Evolutionary conservation across 2,888 invertebrate genomes (phyloP), one percentile per base, ranked within the genome.

Genomic region (Polyploca ridens): DNA sequence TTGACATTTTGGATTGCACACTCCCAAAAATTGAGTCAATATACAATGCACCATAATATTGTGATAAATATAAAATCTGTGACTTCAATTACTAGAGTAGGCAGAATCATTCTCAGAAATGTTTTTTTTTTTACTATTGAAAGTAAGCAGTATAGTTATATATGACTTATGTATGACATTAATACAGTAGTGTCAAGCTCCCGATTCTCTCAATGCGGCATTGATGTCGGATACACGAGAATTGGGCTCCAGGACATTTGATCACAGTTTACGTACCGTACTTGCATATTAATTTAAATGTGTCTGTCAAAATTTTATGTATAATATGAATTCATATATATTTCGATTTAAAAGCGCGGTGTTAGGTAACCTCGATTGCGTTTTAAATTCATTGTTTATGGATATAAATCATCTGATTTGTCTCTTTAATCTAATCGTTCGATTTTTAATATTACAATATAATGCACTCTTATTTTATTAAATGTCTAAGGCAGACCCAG

Each of bases 21-120:
- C 91, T 92, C 91, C 90, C 91, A 86, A 87, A 88, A 84, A 74
- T 84, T 79, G 87, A 91, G 91, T 93, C 91, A 90, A 90, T 90
- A 88, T 87, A 80, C 74, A 82, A 83, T 85, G 84, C 87, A 83
- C 83, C 80, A 71, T 74, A 76, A 76, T 78, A 82, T 81, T 89
- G 88, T 89, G 88, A 88, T 88, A 88, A 81, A 76, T 77, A 71
- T 76, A 72, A 77, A 72, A 76, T 76, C 74, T 75, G 74, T 60
- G 81, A 76, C 41, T 78, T 81, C 81, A 83, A 82, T 84, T 81
- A 79, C 67, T 81, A 85, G 79, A 81, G 75, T 81, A 78, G 77
- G 78, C 76, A 67, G 62, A 68, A 74, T 69, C 73, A 63, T 67
- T 72, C 73, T 76, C 76, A 73, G 69, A 72, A 68, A 65, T 68